These are phyloP conservation scores for Volucella bombylans DNA, from an alignment of 2,888 invertebrate species.

Conservation along the genomic window DNA sequence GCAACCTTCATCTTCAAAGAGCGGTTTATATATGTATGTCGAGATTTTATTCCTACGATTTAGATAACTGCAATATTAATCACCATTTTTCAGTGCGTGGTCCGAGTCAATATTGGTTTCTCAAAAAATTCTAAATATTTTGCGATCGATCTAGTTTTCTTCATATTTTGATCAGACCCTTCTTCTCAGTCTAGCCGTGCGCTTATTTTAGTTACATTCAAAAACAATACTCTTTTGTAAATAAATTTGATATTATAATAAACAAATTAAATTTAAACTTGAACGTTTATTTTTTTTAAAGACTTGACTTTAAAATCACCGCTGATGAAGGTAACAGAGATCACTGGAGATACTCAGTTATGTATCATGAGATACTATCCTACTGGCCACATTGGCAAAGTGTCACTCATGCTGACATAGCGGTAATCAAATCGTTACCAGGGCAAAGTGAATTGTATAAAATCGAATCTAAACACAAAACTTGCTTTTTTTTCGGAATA, in stretches of 20 bases:
- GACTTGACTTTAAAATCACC: conserved; percentile 85
- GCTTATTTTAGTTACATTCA: neutral
- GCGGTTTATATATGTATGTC: no score
- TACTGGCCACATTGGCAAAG: conserved; percentile 86
- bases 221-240: neutral
- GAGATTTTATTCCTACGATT: no score
- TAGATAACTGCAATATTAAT: no score
- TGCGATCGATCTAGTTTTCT: no score
- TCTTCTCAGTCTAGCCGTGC: no score
- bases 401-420: conserved; percentile 84
- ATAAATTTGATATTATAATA: neutral
- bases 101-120: no score
- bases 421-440: conserved; percentile 84
- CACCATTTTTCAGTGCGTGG: no score
- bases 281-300: conserved; percentile 77
- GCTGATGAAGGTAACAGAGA: conserved; percentile 87
- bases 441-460: conserved; percentile 82
- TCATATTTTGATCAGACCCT: no score
- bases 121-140: no score
- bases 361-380: conserved; percentile 86
- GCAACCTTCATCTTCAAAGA: no score
- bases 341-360: conserved; percentile 87
- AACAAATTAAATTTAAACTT: neutral
- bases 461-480: conserved; percentile 86
- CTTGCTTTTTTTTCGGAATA: conserved; percentile 85